A percentile compares a stretch with the other conserved stretches of the same genome.
Conservation (phyloP, 2,113 vertebrate species). For the Myodes glareolus region DNA sequence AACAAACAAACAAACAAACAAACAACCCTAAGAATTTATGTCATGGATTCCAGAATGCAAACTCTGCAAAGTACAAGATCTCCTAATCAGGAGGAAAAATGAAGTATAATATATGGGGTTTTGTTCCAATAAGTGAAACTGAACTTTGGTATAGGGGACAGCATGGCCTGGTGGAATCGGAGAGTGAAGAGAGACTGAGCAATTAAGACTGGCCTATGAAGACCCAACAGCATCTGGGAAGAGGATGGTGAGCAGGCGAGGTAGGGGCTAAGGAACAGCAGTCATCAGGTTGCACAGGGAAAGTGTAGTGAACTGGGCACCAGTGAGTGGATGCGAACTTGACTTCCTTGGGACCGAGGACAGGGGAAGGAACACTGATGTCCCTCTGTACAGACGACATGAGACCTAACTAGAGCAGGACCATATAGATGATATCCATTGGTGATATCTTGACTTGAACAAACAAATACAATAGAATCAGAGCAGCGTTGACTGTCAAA, state of each 20-base stretch:
- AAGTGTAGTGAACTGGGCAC: not conserved
- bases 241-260: not conserved
- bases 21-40: slow-evolving; percentile 2
- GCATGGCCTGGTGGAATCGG: not conserved
- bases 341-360: not conserved
- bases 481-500: slow-evolving; percentile 15
- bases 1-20: no score
- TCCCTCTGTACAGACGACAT: not conserved
- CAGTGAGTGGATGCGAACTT: not conserved
- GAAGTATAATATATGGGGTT: not conserved
- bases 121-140: not conserved
- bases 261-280: not conserved
- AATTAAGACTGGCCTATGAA: not conserved
- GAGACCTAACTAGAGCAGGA: not conserved
- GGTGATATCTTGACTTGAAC: slow-evolving; percentile 5
- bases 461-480: not conserved
- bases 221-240: not conserved
- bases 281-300: not conserved
- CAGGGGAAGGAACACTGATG: not conserved
- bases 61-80: not conserved
- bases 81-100: slow-evolving; percentile 20
- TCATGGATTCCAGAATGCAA: slow-evolving; percentile 1
- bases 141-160: not conserved
- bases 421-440: not conserved
- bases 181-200: not conserved